Evolutionary conservation across 2,888 invertebrate genomes (phyloP), one percentile per base, ranked within the genome.

Genomic region (Copidosoma aretas): DNA sequence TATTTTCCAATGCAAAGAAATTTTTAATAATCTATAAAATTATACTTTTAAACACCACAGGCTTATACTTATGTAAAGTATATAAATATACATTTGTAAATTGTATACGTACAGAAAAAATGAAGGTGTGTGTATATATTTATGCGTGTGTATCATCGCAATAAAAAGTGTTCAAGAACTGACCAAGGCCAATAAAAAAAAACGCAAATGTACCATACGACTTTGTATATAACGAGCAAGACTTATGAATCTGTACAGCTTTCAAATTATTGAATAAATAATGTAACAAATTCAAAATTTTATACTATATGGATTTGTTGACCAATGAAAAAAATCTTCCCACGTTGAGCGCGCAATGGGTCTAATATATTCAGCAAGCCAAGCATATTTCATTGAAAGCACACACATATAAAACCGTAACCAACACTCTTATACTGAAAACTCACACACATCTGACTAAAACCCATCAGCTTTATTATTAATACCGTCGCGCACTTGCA

Each of bases 201-300:
- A 56, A 57, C 32, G 51, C 46, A 52, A 64, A 56, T 71, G 66
- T 71, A 67, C n/a, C 22, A 63, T 66, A 66, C 53, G 19, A 51
- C 60, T 25, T 62, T 68, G 68, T 71, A 68, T 60, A 71, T 68
- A 71, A 63, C 68, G 41, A 41, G 14, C 8, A 41, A 8, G 10
- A 41, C 1, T 52, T 69, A 67, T 56, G 32, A 22, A 62, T 32
- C 54, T 71, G 71, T 71, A 71, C 66, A 69, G 67, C 60, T 71
- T 71, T 67, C 39, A 60, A 60, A 25, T 58, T 52, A 57, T 60
- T 51, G 46, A 71, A 71, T 71, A 71, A 71, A 71, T n/a, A n/a
- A n/a, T 71, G 32, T 67, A 71, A 69, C 54, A 51, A 70, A 62
- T 66, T 62, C 67, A 57, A 65, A 32, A 32, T 51, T 43, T 60